Evolutionary conservation across 2,888 invertebrate species (phyloP).

Genomic region (Epinotia demarniana): DNA sequence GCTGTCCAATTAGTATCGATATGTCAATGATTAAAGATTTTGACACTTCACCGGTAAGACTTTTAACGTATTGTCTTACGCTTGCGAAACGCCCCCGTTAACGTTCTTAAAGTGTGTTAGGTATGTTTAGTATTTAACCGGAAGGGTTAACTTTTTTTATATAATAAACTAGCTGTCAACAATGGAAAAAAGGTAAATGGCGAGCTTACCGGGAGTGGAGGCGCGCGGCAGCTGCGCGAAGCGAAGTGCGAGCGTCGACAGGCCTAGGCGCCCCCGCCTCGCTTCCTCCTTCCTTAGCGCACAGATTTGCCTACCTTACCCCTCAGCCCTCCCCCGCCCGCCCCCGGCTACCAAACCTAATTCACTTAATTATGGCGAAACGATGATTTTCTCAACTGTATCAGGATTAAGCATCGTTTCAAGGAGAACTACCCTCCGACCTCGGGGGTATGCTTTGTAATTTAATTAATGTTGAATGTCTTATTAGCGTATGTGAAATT

Average conservation of each 20-base stretch:
- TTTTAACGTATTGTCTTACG: not conserved
- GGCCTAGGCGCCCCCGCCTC: slow-evolving; percentile 65
- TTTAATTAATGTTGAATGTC: slow-evolving; percentile 20
- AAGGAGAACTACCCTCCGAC: slow-evolving; percentile 20
- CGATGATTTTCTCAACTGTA: slow-evolving; percentile 45
- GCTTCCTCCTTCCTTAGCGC: slow-evolving; percentile 59
- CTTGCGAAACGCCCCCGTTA: not conserved
- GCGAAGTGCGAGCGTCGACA: slow-evolving; percentile 68
- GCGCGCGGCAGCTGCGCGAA: slow-evolving; percentile 69
- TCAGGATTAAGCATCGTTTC: slow-evolving; percentile 42
- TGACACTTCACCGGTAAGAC: slow-evolving; percentile 4
- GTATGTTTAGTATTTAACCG: not conserved
- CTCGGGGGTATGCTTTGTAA: slow-evolving; percentile 11
- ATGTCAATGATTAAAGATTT: not conserved
- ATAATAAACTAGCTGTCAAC: slow-evolving; percentile 21
- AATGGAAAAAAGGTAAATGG: slow-evolving; percentile 24
- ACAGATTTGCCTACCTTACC: slow-evolving; percentile 68
- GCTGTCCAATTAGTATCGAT: not conserved
- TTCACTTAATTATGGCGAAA: slow-evolving; percentile 45
- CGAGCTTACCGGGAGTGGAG: slow-evolving; percentile 51
- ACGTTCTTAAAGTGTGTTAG: not conserved
- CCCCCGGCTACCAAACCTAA: slow-evolving; percentile 42
- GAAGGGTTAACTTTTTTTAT: not conserved
- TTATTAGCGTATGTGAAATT: slow-evolving; percentile 1
- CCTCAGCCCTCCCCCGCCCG: slow-evolving; percentile 60